These are phyloP conservation scores for Lophura swinhoii DNA, from an alignment of 2,797 vertebrate genomes.

Conservation along the genomic window DNA sequence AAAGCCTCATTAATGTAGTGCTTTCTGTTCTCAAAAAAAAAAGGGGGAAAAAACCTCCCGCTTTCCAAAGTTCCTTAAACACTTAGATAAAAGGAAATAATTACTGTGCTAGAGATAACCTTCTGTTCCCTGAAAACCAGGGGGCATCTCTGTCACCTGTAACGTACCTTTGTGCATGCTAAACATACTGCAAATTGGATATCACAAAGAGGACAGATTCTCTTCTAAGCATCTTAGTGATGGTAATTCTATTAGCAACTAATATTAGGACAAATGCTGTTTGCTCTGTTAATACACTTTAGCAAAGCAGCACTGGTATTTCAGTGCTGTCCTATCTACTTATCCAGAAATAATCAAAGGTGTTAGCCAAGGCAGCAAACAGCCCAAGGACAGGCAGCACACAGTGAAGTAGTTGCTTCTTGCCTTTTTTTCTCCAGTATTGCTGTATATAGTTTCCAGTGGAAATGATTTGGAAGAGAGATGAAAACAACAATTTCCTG, in stretches of 20 bases:
- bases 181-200: neutral
- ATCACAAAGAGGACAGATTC: neutral
- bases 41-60: fast-evolving
- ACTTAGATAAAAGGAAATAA: neutral
- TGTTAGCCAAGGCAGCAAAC: slow-evolving; percentile 19
- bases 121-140: neutral
- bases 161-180: neutral
- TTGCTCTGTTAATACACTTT: neutral
- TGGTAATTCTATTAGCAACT: slow-evolving; percentile 50
- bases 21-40: neutral
- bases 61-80: neutral
- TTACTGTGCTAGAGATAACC: neutral
- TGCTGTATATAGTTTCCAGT: neutral
- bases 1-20: neutral
- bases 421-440: neutral
- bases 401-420: neutral
- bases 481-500: neutral
- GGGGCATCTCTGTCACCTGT: neutral
- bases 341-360: slow-evolving; percentile 33
- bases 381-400: neutral
- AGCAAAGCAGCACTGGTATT: slow-evolving; percentile 26
- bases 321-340: slow-evolving; percentile 10
- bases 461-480: slow-evolving; percentile 26
- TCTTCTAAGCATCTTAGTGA: slow-evolving; percentile 42
- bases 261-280: neutral